Evolutionary conservation across 1,140 invertebrate genomes (phyloP).

Genomic region (Archegozetes longisetosus): DNA sequence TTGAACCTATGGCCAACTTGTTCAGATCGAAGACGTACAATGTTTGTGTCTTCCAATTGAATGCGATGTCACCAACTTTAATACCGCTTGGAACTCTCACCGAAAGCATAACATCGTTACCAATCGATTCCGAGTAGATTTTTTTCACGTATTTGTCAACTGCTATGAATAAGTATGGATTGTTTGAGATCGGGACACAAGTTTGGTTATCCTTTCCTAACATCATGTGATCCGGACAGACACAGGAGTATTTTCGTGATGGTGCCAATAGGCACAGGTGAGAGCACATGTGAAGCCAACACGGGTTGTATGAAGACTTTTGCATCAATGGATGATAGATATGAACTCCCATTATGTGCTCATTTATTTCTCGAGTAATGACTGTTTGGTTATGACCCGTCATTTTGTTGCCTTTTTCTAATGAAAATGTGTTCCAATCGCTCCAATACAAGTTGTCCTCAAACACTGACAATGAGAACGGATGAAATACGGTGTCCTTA

Average conservation of each 20-base stretch:
- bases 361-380: constrained; percentile 26
- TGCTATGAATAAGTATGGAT: constrained; percentile 14
- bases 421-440: constrained; percentile 42
- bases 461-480: constrained; percentile 61
- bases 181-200: constrained; percentile 26
- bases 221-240: constrained; percentile 53
- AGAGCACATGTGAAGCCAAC: constrained; percentile 45
- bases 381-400: constrained; percentile 38
- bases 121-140: constrained; percentile 13
- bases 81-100: background rate
- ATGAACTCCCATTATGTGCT: constrained; percentile 29
- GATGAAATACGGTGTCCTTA: constrained; percentile 15
- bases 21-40: constrained; percentile 24
- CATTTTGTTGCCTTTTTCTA: constrained; percentile 24
- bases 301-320: constrained; percentile 40
- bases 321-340: constrained; percentile 31
- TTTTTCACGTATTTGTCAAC: constrained; percentile 12
- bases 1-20: background rate
- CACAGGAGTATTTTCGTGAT: constrained; percentile 43
- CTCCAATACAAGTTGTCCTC: constrained; percentile 76
- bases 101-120: background rate
- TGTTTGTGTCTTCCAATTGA: constrained; percentile 32
- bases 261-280: constrained; percentile 62
- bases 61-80: constrained; percentile 13
- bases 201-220: constrained; percentile 25